A percentile compares a stretch with the other conserved stretches of the same genome.
Evolutionary conservation across 2,797 vertebrate species (phyloP).

Genomic region (Periparus ater): DNA sequence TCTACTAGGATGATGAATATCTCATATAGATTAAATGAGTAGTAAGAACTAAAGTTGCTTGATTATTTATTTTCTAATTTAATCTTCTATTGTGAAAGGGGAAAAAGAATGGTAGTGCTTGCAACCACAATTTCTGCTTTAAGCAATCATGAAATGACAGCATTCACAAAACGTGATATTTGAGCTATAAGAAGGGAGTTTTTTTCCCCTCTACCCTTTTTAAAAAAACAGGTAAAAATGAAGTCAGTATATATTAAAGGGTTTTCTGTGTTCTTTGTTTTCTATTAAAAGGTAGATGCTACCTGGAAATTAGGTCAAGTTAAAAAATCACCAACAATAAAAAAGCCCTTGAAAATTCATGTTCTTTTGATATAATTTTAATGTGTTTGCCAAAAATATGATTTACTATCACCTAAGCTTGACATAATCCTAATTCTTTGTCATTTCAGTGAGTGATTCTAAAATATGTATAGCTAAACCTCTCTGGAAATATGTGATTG

Average conservation of each 20-base stretch:
- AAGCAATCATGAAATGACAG: neutral
- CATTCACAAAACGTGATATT: neutral
- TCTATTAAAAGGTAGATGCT: constrained; percentile 5
- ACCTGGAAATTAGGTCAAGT: neutral
- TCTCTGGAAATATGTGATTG: neutral
- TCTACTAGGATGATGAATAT: neutral
- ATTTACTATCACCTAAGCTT: neutral
- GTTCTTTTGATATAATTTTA: neutral
- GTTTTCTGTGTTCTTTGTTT: neutral
- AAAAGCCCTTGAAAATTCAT: neutral
- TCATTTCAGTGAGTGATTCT: neutral
- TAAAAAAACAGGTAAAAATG: neutral
- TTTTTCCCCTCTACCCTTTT: neutral
- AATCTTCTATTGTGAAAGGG: neutral
- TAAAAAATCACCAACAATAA: neutral
- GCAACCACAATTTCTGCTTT: neutral
- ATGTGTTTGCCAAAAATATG: neutral
- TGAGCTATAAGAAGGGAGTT: neutral
- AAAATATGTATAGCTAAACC: neutral
- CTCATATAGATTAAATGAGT: neutral
- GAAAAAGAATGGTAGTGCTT: neutral
- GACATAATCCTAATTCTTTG: neutral
- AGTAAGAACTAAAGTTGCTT: neutral
- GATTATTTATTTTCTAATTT: neutral
- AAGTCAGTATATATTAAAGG: neutral